phyloP scores from a whole-genome alignment of 2,888 invertebrate species.

The Ischnura elegans region DNA sequence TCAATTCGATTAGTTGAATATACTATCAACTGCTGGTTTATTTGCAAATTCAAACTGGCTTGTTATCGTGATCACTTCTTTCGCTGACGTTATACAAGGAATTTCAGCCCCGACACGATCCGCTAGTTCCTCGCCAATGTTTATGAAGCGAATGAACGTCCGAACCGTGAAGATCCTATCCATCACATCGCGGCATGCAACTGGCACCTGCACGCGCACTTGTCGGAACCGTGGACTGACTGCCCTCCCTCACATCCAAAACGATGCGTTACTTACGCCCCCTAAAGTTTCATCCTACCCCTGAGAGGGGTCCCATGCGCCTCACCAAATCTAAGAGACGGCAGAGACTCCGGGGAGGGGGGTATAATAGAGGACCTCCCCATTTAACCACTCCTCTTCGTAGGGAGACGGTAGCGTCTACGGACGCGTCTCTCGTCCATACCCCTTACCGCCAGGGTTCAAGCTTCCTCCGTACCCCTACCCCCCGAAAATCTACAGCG shows the following conservation, averaged over 20 bases:
- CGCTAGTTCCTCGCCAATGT: no score
- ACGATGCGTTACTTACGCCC: no score
- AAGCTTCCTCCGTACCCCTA: background rate
- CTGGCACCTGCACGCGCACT: background rate
- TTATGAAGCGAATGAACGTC: background rate
- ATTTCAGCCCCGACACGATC: no score
- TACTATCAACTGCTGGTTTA: no score
- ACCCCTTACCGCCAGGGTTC: background rate
- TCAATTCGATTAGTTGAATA: no score
- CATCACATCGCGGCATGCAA: background rate
- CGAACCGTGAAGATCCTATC: background rate
- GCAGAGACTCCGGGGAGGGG: no score
- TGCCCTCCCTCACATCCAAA: background rate
- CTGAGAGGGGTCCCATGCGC: no score
- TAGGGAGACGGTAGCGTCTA: background rate
- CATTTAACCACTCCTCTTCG: background rate
- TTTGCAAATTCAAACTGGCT: no score
- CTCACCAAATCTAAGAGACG: no score
- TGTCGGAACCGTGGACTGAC: background rate
- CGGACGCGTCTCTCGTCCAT: background rate
- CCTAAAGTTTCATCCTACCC: background rate
- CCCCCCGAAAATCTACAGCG: background rate
- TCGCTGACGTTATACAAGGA: no score
- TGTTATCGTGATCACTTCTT: no score
- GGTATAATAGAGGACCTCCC: no score